Evolutionary conservation across 1,140 invertebrate genomes (phyloP), one percentile per base, ranked within the genome.

Genomic region (Trigoniulus corallinus): DNA sequence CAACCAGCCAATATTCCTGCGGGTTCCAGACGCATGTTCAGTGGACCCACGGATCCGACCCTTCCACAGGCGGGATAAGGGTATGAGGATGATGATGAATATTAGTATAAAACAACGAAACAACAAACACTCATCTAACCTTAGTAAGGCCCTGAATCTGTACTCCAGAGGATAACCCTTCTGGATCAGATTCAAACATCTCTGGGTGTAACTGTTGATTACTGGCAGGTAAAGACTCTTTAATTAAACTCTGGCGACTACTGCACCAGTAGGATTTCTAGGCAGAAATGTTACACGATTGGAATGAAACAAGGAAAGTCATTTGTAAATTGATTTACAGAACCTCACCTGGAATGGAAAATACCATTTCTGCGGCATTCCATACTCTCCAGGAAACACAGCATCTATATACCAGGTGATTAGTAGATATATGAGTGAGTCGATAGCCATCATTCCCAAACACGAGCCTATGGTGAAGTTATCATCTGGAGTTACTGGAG

Each of bases 341-440:
- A 20, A 21, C 26, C 40, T 48, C 41, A 44, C 20, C 22, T 10
- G 10, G 40, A 55, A 39, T 10, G 48, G 54, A 56, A 50, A 57
- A 40, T 53, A 46, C 51, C 47, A 59, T n/a, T 41, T 47, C 24
- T 43, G 26, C 10, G 45, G 44, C 25, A 63, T 53, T 26, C 61
- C 59, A 47, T 59, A 61, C 43, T 67, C 64, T 44, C 61, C 62
- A 7, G 82, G 82, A 48, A 75, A 72, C n/a, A 86, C 72, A 59
- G 77, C 76, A 60, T 84, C 81, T 3, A 85, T 70, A 49, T 71
- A 72, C 54, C 82, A 68, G 1, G 81, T 77, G 1, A 84, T 66
- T 4, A 77, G 41, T 53, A 82, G 67, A 59, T 81, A 84, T 1
- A 84, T 52, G 2, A 80, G 49, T 1, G 72, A 65, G 52, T 83